phyloP scores from a whole-genome alignment of 2,888 invertebrate species.

The Embidobia sp. region DNA sequence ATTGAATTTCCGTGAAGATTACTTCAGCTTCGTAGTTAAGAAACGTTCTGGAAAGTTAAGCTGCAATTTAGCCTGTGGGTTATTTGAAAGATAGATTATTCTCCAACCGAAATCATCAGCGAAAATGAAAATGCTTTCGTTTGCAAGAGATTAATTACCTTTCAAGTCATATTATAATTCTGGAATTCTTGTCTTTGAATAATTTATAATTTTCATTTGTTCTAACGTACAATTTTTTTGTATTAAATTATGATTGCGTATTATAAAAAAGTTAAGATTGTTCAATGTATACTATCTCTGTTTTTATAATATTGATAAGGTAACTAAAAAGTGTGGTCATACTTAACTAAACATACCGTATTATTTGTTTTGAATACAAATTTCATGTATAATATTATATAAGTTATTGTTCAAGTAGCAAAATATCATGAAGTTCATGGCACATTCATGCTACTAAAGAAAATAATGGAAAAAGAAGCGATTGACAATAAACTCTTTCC shows the following conservation, averaged over 20 bases:
- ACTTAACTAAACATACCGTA: no score
- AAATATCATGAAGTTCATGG: no score
- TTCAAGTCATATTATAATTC: conserved; percentile 71
- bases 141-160: conserved; percentile 77
- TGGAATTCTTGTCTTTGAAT: conserved; percentile 48
- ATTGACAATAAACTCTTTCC: conserved; percentile 73
- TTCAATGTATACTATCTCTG: no score
- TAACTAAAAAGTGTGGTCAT: no score
- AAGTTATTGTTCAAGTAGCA: no score
- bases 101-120: conserved; percentile 74
- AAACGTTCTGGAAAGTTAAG: conserved; percentile 65
- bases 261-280: no score
- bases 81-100: conserved; percentile 80
- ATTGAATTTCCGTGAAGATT: conserved; percentile 79
- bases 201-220: conserved; percentile 50
- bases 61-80: conserved; percentile 75
- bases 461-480: conserved; percentile 16
- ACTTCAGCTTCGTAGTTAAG: conserved; percentile 74
- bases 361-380: no score
- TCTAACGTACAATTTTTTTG: no score
- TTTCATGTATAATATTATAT: no score
- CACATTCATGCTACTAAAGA: neutral
- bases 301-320: no score
- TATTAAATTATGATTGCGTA: no score
- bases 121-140: conserved; percentile 80